phyloP scores from a whole-genome alignment of 2,888 invertebrate genomes.

The Leucophenga maculata region DNA sequence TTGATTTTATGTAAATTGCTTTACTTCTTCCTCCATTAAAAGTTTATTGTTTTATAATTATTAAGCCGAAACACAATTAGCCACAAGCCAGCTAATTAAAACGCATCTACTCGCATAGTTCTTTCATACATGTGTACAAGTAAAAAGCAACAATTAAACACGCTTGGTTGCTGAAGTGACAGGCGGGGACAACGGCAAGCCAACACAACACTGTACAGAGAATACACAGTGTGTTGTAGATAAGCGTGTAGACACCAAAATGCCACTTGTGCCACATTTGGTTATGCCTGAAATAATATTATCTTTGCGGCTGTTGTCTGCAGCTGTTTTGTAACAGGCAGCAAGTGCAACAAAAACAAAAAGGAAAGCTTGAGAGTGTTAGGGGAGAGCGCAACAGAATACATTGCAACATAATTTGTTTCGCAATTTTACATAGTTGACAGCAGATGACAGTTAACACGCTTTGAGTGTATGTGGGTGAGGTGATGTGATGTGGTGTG shows the following conservation, averaged over 20 bases:
- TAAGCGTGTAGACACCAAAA: background rate
- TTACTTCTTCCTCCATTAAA: background rate
- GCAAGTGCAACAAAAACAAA: conserved; percentile 19
- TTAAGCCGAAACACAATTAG: too few species aligned
- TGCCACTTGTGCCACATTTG: conserved; percentile 23
- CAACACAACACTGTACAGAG: background rate
- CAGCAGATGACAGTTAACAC: too few species aligned
- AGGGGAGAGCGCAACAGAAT: background rate
- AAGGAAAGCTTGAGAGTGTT: too few species aligned
- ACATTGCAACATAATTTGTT: conserved; percentile 15
- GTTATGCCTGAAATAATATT: conserved; percentile 18
- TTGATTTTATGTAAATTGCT: too few species aligned
- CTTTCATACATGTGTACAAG: background rate
- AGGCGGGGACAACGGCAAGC: background rate
- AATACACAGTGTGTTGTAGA: background rate
- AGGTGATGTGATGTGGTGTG: too few species aligned
- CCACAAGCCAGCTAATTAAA: background rate
- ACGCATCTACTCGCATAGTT: background rate
- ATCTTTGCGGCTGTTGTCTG: conserved; percentile 16
- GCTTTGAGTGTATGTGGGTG: too few species aligned
- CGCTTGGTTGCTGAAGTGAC: conserved; percentile 3
- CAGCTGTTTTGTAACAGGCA: background rate
- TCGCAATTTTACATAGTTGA: background rate
- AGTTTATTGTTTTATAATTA: conserved; percentile 9
- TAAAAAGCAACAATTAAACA: conserved; percentile 16